phyloP scores from a whole-genome alignment of 2,888 invertebrate genomes.

The Meiosimyza platycephala region DNA sequence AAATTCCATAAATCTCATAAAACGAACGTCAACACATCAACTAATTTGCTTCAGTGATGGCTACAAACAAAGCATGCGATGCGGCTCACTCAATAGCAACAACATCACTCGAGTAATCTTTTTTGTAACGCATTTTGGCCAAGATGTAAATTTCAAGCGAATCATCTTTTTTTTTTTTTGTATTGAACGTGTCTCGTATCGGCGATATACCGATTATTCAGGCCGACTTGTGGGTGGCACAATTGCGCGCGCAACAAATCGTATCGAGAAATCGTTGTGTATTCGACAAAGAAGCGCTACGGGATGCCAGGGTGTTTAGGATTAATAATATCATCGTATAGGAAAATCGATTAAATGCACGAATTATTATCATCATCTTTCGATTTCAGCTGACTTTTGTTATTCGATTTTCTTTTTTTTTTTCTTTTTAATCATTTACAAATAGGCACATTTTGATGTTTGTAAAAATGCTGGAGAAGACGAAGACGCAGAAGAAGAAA shows the following conservation, averaged over 20 bases:
- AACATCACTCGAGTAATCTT: constrained; percentile 9
- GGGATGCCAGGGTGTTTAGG: constrained; percentile 47
- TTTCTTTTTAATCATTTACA: neutral
- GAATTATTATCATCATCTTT: constrained; percentile 15
- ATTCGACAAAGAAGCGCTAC: constrained; percentile 39
- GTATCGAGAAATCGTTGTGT: constrained; percentile 6
- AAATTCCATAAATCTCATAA: constrained; percentile 26
- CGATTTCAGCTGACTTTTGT: neutral
- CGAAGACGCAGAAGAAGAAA: neutral
- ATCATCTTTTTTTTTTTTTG: constrained; percentile 10
- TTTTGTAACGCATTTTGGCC: constrained; percentile 9
- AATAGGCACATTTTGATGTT: neutral
- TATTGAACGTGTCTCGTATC: too few relatives aligned
- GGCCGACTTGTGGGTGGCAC: constrained; percentile 25
- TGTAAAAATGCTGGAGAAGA: neutral
- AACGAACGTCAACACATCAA: constrained; percentile 59
- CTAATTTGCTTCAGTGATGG: constrained; percentile 61
- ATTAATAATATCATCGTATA: constrained; percentile 44
- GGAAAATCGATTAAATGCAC: constrained; percentile 62
- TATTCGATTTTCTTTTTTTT: neutral
- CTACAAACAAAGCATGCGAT: constrained; percentile 37
- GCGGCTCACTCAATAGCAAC: constrained; percentile 11
- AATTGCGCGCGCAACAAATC: constrained; percentile 13
- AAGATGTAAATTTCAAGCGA: constrained; percentile 28
- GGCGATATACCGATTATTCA: neutral